Evolutionary conservation across 2,888 invertebrate species (phyloP).

Genomic region (Altica lythri): DNA sequence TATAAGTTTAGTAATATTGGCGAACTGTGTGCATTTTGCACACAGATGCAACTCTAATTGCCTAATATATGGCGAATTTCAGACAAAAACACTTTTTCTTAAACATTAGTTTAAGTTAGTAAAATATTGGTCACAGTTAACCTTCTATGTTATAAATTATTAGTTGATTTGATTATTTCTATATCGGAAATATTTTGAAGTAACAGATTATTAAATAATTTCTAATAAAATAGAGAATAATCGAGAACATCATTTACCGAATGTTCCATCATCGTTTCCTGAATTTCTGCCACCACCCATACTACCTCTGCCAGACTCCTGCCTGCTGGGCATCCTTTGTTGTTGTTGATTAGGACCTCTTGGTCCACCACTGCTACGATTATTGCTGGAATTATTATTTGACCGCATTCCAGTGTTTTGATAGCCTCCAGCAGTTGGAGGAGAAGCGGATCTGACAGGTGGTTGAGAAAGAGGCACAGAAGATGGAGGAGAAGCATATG

Average conservation of each 20-base stretch:
- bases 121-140: too few species aligned
- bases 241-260: conserved; percentile 27
- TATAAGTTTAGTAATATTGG: too few species aligned
- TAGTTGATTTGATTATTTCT: too few species aligned
- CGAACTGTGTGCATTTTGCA: too few species aligned
- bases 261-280: conserved; percentile 49
- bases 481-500: conserved; percentile 31
- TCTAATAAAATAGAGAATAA: too few species aligned
- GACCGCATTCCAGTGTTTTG: conserved; percentile 23
- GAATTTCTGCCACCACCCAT: conserved; percentile 31
- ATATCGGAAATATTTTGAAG: too few species aligned
- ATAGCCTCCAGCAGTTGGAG: conserved; percentile 8
- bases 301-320: conserved; percentile 45
- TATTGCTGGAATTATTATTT: conserved; percentile 10
- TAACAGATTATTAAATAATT: too few species aligned
- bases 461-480: conserved; percentile 11
- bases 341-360: conserved; percentile 39
- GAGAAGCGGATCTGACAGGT: conserved; percentile 7
- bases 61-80: too few species aligned
- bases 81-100: too few species aligned
- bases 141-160: too few species aligned
- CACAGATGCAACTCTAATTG: too few species aligned
- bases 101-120: too few species aligned
- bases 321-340: conserved; percentile 45
- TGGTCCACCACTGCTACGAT: conserved; percentile 30